These are phyloP conservation scores for Tetragonisca angustula DNA, from an alignment of 2,888 invertebrate genomes.

Conservation along the genomic window DNA sequence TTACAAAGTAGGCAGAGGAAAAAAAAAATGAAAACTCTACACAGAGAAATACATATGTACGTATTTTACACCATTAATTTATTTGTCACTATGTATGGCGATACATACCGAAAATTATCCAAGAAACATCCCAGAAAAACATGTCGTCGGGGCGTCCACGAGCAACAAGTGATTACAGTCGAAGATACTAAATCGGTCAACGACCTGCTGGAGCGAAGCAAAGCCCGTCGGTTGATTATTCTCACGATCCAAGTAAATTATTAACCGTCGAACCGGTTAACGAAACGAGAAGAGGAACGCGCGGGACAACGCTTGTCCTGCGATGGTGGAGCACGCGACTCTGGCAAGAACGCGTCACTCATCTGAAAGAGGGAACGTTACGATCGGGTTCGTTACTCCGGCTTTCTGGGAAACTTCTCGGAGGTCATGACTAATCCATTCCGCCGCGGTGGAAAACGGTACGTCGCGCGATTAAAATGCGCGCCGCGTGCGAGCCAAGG, in stretches of 20 bases:
- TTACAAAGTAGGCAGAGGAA: too few species aligned
- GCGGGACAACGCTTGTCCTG: neutral
- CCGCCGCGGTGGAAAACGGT: slow-evolving; percentile 56
- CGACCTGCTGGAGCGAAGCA: too few species aligned
- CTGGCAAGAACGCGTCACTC: slow-evolving; percentile 35
- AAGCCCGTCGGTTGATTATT: neutral
- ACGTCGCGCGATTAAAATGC: slow-evolving; percentile 58
- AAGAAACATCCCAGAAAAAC: neutral
- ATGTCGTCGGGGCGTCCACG: neutral
- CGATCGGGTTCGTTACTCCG: slow-evolving; percentile 61
- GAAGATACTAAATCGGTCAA: slow-evolving; percentile 11
- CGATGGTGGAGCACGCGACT: slow-evolving; percentile 11
- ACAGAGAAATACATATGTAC: too few species aligned
- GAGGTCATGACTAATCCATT: slow-evolving; percentile 68
- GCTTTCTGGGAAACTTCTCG: slow-evolving; percentile 66
- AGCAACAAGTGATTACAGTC: slow-evolving; percentile 1
- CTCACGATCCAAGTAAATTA: slow-evolving; percentile 3
- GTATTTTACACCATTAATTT: too few species aligned
- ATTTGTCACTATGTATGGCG: too few species aligned
- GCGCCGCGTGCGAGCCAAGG: slow-evolving; percentile 28
- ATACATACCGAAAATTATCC: neutral
- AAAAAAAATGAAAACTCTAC: too few species aligned
- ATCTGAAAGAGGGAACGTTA: slow-evolving; percentile 28
- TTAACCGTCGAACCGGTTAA: slow-evolving; percentile 2
- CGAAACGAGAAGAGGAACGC: neutral